phyloP scores from a whole-genome alignment of 1,140 invertebrate species.

The Meloidogyne floridensis region DNA sequence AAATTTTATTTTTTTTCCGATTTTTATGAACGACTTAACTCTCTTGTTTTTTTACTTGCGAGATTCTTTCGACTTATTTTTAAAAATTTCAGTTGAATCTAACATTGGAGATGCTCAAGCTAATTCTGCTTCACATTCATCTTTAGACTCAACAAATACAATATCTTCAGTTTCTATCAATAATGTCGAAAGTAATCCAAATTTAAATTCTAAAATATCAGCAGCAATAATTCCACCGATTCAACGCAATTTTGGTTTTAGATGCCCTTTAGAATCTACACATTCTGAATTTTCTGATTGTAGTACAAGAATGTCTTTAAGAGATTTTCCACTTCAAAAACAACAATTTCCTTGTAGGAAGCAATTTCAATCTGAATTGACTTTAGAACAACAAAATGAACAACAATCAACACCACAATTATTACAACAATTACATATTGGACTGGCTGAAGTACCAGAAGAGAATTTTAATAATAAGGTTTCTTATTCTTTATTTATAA shows the following conservation, averaged over 20 bases:
- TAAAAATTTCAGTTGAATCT: not conserved
- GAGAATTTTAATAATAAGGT: not conserved
- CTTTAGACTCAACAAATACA: not conserved
- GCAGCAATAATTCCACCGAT: not conserved
- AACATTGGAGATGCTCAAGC: slow-evolving; percentile 8
- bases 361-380: not conserved
- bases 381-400: slow-evolving; percentile 4
- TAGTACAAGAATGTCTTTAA: not conserved
- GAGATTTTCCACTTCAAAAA: not conserved
- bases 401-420: not conserved
- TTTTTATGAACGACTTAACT: no score
- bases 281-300: not conserved
- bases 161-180: not conserved
- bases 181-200: not conserved
- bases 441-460: not conserved
- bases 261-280: not conserved
- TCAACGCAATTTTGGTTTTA: slow-evolving; percentile 7
- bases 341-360: not conserved
- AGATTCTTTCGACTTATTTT: no score
- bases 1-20: no score
- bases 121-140: slow-evolving; percentile 6
- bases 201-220: not conserved
- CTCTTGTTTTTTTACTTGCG: no score
- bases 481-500: no score
- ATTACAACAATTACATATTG: not conserved